phyloP scores from a whole-genome alignment of 2,888 invertebrate species.

The Galeopsomyia nigrocyanea region DNA sequence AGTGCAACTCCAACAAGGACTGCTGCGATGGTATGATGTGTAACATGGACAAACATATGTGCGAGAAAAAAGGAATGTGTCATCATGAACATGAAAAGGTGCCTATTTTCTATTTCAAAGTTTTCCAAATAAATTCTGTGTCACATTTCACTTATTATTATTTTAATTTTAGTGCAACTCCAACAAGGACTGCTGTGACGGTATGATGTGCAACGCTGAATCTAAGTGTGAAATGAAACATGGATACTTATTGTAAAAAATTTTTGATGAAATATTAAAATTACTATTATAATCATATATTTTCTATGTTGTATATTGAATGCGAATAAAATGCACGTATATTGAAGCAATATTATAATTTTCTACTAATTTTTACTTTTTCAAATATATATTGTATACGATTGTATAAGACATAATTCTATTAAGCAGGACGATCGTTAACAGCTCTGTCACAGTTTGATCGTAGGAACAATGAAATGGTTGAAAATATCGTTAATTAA shows the following conservation, averaged over 20 bases:
- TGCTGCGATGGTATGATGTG: constrained; percentile 15
- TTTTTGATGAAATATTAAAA: neutral
- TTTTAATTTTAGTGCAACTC: neutral
- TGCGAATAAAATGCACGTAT: no score
- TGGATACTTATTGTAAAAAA: neutral
- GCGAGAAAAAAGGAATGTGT: neutral
- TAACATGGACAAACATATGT: constrained; percentile 4
- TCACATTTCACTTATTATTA: neutral
- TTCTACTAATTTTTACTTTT: no score
- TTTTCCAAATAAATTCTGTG: neutral
- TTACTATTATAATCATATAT: neutral
- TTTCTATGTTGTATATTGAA: neutral
- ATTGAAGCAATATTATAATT: no score
- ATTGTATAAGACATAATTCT: no score
- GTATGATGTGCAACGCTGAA: constrained; percentile 8
- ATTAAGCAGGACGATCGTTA: no score
- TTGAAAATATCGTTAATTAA: no score
- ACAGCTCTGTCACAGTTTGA: no score
- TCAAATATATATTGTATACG: no score
- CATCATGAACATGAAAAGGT: neutral
- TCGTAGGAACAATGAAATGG: no score
- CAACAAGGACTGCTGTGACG: neutral
- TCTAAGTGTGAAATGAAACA: neutral
- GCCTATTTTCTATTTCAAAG: neutral
- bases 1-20: constrained; percentile 7